Percentiles rank a stretch among this genome's conserved stretches.
Evolutionary conservation across 2,113 vertebrate genomes (phyloP).

Genomic region (Tachysurus vachellii): DNA sequence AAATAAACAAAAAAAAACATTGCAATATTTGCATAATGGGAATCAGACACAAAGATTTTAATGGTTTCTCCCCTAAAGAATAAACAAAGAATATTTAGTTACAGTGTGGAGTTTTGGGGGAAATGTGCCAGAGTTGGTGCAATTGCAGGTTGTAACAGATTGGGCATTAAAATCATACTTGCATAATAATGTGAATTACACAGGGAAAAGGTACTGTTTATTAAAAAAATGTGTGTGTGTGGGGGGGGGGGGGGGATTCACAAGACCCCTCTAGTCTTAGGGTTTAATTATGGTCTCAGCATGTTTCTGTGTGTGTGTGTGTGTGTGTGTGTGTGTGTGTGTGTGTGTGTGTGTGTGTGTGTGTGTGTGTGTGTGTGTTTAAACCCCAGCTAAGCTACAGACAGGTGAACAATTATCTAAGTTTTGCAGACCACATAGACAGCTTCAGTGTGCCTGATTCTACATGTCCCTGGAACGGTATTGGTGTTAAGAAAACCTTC

Average conservation of each 20-base stretch:
- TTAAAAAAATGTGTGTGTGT: background rate
- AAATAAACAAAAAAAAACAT: too few relatives aligned
- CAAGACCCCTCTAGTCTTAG: slow-evolving; percentile 18
- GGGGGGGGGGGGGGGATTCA: background rate
- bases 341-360: background rate
- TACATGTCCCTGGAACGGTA: background rate
- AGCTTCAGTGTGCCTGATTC: background rate
- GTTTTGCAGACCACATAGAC: background rate
- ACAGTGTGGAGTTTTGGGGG: background rate
- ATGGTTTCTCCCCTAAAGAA: background rate
- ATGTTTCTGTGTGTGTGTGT: slow-evolving; percentile 15
- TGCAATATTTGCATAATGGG: background rate
- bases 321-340: too few relatives aligned
- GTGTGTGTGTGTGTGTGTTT: slow-evolving; percentile 31
- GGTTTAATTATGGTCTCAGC: slow-evolving; percentile 47
- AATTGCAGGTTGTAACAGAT: slow-evolving; percentile 24
- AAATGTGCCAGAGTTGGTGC: background rate
- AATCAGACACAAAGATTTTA: background rate
- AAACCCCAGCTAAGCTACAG: slow-evolving; percentile 18
- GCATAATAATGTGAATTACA: slow-evolving; percentile 49
- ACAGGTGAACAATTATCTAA: background rate
- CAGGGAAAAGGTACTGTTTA: slow-evolving; percentile 34
- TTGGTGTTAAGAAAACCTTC: background rate
- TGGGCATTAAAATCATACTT: slow-evolving; percentile 9
- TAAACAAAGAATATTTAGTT: background rate